Percentiles rank a stretch among this genome's conserved stretches.
These are phyloP conservation scores for Drosophila mercatorum DNA, from an alignment of 2,888 invertebrate genomes.

Conservation along the genomic window DNA sequence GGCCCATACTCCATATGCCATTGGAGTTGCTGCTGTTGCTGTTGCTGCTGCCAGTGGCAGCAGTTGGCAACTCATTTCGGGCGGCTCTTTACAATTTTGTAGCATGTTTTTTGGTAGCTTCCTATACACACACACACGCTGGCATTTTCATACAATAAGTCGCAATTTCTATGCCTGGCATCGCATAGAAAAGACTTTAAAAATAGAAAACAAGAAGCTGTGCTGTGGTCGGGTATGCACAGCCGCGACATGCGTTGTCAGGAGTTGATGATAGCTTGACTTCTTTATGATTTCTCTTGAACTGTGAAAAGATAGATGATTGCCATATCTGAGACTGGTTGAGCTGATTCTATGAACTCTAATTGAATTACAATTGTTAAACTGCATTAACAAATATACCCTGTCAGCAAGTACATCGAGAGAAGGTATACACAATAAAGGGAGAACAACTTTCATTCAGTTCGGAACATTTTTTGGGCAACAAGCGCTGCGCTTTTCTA, in stretches of 20 bases:
- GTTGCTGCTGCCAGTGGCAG: conserved; percentile 36
- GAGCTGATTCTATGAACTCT: no score
- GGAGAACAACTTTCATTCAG: conserved; percentile 67
- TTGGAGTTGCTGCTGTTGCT: conserved; percentile 33
- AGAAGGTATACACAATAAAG: background rate
- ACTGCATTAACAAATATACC: background rate
- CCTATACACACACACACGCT: conserved; percentile 15
- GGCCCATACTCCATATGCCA: conserved; percentile 17
- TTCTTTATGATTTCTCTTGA: no score
- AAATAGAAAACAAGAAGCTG: background rate
- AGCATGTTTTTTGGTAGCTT: conserved; percentile 56
- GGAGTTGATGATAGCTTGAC: no score
- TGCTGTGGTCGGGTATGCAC: background rate
- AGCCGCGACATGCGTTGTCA: background rate
- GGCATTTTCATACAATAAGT: conserved; percentile 36
- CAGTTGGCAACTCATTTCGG: conserved; percentile 21
- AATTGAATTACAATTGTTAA: no score
- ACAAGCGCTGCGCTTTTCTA: conserved; percentile 39
- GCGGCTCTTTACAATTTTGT: conserved; percentile 66
- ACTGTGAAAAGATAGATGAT: background rate
- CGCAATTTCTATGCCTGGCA: conserved; percentile 53
- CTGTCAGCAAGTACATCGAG: no score
- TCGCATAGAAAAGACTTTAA: conserved; percentile 1
- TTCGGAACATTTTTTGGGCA: conserved; percentile 45
- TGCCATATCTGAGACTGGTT: no score